Evolutionary conservation across 2,888 invertebrate species (phyloP), one percentile per base, ranked within the genome.

Genomic region (Amblyjoppa fuscipennis): DNA sequence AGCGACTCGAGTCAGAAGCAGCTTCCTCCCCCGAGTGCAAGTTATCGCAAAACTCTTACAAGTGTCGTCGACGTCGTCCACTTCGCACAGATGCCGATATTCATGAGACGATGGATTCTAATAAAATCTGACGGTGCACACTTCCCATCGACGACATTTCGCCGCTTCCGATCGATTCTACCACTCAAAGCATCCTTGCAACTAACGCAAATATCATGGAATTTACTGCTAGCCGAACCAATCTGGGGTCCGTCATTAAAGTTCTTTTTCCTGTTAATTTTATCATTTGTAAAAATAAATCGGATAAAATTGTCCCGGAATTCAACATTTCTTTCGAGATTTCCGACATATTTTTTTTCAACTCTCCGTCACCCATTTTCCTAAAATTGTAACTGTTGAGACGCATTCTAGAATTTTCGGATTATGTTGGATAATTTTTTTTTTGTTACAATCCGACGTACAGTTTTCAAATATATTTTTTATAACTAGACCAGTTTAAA

Each of bases 41-140:
- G 25, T 25, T 79, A 71, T 71, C 71, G 64, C 51, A 64, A 79
- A 71, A 79, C 79, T 79, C 79, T 70, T 71, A 79, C 70, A 71
- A 79, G 70, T 79, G 71, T 71, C 79, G 79, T 28, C 59, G 45
- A 16, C 41, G 41, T 70, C 70, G 51, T 64, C 61, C 20, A 59
- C 71, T 71, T 51, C 31, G 66, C 31, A 34, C 25, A 66, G 53
- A 76, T 66, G 76, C 76, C 76, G 51, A 76, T 66, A 76, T 9
- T 9, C 25, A 7, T 20, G 66, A 76, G 64, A 11, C 5, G 66
- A 13, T 76, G 76, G 38, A 66, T 66, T 76, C 31, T 75, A 75
- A 64, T 64, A 75, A 75, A 75, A 75, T 64, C 64, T 20, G 45
- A 31, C 66, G 66, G 34, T 16, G 31, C 13, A 34, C 7, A 41